These are phyloP conservation scores for Leiothrix lutea DNA, from an alignment of 2,113 vertebrate species.

Conservation along the genomic window DNA sequence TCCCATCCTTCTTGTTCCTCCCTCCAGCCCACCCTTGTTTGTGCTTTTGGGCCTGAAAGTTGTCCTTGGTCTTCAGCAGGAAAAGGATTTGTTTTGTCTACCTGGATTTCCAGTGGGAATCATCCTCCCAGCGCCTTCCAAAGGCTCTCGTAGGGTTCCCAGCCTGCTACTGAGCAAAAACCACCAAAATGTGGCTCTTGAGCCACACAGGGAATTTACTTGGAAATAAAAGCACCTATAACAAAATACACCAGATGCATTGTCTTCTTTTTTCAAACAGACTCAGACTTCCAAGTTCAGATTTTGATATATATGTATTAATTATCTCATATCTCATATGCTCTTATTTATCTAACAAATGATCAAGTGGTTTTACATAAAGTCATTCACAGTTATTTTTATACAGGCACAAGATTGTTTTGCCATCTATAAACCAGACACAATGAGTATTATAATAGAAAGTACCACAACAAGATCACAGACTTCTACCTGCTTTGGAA, in stretches of 20 bases:
- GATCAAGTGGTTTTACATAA: accelerated
- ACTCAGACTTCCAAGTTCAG: not conserved
- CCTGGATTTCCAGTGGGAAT: not conserved
- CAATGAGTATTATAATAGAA: not conserved
- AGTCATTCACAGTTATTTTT: not conserved
- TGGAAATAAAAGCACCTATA: not conserved
- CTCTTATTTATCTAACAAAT: not conserved
- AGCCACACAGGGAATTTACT: not conserved
- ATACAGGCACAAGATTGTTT: not conserved
- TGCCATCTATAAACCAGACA: not conserved
- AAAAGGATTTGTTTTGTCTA: not conserved
- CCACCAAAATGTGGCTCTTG: not conserved
- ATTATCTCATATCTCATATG: not conserved
- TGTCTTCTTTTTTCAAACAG: not conserved
- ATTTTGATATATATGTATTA: not conserved
- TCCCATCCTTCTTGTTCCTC: not conserved
- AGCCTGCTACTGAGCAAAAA: not conserved
- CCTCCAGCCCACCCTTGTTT: not conserved
- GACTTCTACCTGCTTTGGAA: not conserved
- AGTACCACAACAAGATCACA: not conserved
- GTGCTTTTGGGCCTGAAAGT: not conserved
- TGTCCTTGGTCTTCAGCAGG: not conserved
- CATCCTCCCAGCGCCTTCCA: not conserved
- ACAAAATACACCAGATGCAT: not conserved
- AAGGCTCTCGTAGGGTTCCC: not conserved